A percentile compares a stretch with the other conserved stretches of the same genome.
Evolutionary conservation across 2,797 vertebrate species (phyloP).

Genomic region (Eupleurogrammus muticus): DNA sequence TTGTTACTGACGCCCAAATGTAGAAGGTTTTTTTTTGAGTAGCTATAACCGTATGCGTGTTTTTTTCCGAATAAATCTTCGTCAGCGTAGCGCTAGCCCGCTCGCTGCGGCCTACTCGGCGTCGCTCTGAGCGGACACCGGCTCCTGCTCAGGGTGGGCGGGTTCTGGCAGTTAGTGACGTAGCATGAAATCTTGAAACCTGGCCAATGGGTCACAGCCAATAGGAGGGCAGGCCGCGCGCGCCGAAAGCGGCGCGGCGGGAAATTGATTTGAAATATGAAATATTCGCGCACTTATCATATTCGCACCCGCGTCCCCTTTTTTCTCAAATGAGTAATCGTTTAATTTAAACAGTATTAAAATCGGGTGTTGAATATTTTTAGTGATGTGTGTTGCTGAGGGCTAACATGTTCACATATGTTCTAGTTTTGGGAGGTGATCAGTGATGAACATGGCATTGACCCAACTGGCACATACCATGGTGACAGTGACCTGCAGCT

Average conservation of each 20-base stretch:
- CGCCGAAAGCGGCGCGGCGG: conserved; percentile 43
- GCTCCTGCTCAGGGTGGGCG: conserved; percentile 55
- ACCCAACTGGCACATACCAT: conserved; percentile 87
- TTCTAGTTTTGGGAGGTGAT: conserved; percentile 88
- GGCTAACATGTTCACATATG: neutral
- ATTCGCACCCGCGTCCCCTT: too few species aligned
- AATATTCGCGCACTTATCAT: neutral
- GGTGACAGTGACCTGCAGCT: conserved; percentile 88
- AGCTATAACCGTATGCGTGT: too few species aligned
- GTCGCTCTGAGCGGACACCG: conserved; percentile 29
- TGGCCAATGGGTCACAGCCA: conserved; percentile 62
- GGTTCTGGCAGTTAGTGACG: conserved; percentile 69
- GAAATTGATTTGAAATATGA: neutral
- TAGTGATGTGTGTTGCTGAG: neutral
- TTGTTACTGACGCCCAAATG: too few species aligned
- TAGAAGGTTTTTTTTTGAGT: too few species aligned
- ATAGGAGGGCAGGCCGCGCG: conserved; percentile 61
- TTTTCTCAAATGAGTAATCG: too few species aligned
- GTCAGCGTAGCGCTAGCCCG: neutral
- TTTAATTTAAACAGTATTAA: too few species aligned
- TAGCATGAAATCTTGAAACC: conserved; percentile 62
- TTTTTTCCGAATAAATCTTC: neutral
- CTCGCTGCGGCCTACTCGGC: conserved; percentile 12
- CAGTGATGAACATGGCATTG: conserved; percentile 88
- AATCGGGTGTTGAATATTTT: neutral